Percentiles rank a stretch among this genome's conserved stretches.
Conservation (phyloP, 2,797 vertebrate species). For the Halcyon badia region DNA sequence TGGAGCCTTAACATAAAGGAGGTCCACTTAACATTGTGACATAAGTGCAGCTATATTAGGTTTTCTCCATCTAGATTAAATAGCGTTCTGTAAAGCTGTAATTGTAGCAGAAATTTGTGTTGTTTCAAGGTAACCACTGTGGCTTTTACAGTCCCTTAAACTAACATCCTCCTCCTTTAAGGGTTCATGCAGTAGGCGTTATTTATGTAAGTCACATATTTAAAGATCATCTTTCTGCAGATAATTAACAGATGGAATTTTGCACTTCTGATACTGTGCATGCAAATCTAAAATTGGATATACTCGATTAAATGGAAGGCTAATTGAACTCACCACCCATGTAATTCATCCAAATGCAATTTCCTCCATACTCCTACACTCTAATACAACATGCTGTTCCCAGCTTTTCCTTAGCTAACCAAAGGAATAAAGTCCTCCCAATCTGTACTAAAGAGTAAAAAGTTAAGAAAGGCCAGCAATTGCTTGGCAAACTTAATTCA, state of each 20-base stretch:
- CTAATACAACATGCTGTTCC: background rate
- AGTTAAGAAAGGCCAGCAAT: background rate
- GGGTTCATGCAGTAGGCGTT: background rate
- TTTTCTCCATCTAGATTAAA: background rate
- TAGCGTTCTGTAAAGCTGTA: background rate
- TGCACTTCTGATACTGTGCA: background rate
- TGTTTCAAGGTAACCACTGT: background rate
- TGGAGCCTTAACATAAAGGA: background rate
- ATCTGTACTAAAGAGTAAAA: background rate
- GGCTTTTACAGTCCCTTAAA: background rate
- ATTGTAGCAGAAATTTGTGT: background rate
- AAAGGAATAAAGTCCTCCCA: background rate
- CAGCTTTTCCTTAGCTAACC: background rate
- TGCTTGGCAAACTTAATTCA: background rate
- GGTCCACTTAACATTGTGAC: fast-evolving
- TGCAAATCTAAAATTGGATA: background rate
- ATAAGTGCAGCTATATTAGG: background rate
- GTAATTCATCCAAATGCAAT: background rate
- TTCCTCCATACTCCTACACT: background rate
- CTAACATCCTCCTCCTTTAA: background rate
- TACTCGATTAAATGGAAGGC: background rate
- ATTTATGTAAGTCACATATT: background rate
- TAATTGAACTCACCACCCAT: background rate
- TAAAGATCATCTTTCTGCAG: background rate
- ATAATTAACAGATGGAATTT: background rate